These are phyloP conservation scores for Ptilodon capucinus DNA, from an alignment of 2,888 invertebrate species.

Conservation along the genomic window DNA sequence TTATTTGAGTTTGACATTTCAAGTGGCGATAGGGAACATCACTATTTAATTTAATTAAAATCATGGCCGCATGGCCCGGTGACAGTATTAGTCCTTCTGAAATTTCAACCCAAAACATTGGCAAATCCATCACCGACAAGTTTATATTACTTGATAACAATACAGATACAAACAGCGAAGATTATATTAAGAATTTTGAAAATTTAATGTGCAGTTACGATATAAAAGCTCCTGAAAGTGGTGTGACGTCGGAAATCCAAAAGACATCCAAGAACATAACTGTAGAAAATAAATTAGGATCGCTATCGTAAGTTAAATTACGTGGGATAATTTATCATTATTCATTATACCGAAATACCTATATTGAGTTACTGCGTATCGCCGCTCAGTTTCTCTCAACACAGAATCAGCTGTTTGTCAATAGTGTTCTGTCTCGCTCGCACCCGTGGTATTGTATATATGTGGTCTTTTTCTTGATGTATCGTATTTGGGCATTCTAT, in stretches of 20 bases:
- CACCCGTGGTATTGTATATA: conserved; percentile 48
- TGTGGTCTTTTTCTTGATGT: conserved; percentile 63
- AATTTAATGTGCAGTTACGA: conserved; percentile 32
- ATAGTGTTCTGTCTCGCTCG: conserved; percentile 63
- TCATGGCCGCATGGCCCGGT: conserved; percentile 73
- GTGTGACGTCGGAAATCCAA: conserved; percentile 45
- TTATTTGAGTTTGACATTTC: conserved; percentile 20
- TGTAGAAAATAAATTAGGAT: conserved; percentile 34
- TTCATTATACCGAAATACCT: conserved; percentile 6
- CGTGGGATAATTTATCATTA: conserved; percentile 3
- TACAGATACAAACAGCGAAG: conserved; percentile 27
- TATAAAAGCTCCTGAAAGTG: conserved; percentile 32
- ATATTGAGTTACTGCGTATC: conserved; percentile 12
- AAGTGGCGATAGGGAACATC: conserved; percentile 23
- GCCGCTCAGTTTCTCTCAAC: conserved; percentile 17
- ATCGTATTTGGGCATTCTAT: conserved; percentile 81
- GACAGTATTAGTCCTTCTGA: conserved; percentile 50
- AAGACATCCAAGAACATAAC: conserved; percentile 40
- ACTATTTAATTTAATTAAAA: conserved; percentile 41
- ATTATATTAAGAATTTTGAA: conserved; percentile 29
- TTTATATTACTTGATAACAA: conserved; percentile 25
- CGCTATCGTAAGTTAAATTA: conserved; percentile 50
- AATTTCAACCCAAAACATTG: conserved; percentile 30
- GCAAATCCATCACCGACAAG: conserved; percentile 23
- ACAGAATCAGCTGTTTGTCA: conserved; percentile 78